Conservation (phyloP, 2,797 vertebrate genomes). For the Chelon auratus region DNA sequence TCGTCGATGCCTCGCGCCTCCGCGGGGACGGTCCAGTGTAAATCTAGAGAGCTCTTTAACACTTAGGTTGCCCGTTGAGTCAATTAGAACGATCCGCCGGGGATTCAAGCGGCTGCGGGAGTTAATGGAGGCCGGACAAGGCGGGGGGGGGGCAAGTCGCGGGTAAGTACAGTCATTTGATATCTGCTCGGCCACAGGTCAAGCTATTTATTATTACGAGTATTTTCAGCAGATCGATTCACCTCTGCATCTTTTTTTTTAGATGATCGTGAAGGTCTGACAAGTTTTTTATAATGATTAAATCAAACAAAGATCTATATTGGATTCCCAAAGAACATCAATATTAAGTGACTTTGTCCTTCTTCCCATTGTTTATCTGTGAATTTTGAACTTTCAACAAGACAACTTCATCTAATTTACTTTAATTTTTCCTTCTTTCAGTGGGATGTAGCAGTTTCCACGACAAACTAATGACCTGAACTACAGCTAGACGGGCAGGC, state of each 20-base stretch:
- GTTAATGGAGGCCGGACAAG: conserved; percentile 40
- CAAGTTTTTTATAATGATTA: no score
- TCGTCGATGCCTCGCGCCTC: conserved; percentile 54
- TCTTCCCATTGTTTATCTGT: no score
- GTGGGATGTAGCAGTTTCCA: background rate
- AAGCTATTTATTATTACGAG: background rate
- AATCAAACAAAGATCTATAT: no score
- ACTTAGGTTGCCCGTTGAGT: conserved; percentile 42
- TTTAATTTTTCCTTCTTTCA: no score
- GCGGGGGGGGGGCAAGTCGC: conserved; percentile 7
- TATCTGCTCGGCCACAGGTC: background rate
- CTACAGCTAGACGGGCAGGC: background rate
- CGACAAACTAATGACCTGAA: no score
- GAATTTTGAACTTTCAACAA: no score
- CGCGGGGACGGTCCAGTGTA: conserved; percentile 23
- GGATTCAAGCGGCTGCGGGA: conserved; percentile 36
- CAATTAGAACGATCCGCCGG: conserved; percentile 55
- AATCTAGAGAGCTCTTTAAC: conserved; percentile 64
- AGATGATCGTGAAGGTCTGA: no score
- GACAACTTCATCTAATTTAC: no score
- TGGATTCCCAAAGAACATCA: no score
- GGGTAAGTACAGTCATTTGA: background rate
- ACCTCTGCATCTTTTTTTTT: no score
- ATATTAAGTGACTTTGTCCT: no score
- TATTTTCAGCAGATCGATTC: no score